Evolutionary conservation across 2,888 invertebrate genomes (phyloP).

Genomic region (Melanchra persicariae): DNA sequence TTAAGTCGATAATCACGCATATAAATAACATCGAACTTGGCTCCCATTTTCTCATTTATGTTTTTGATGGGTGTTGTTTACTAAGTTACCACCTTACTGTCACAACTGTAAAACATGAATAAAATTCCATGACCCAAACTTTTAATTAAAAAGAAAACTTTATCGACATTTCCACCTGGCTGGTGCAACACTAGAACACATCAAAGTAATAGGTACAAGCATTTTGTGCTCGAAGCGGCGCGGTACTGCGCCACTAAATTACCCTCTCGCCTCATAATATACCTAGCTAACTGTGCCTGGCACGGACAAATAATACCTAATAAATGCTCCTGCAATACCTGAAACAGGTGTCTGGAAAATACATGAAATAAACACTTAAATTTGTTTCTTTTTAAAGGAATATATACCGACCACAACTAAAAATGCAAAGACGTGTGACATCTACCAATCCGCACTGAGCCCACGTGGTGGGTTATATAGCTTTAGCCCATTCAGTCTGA

Average conservation of each 20-base stretch:
- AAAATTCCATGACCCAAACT: background rate
- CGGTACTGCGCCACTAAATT: conserved; percentile 62
- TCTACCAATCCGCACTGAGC: no score
- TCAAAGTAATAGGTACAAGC: conserved; percentile 70
- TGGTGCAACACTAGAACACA: conserved; percentile 60
- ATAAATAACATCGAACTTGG: no score
- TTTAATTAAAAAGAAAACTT: background rate
- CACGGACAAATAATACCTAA: conserved; percentile 28
- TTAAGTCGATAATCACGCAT: no score
- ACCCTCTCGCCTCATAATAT: conserved; percentile 55
- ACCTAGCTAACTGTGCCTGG: conserved; percentile 36
- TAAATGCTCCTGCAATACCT: conserved; percentile 4
- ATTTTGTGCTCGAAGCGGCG: conserved; percentile 65
- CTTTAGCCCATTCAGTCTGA: no score
- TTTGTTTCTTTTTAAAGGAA: no score
- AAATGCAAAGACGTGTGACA: no score
- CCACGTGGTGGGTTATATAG: no score
- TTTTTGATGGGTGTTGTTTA: no score
- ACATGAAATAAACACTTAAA: background rate
- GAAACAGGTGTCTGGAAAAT: background rate
- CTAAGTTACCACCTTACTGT: background rate
- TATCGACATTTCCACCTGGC: conserved; percentile 23
- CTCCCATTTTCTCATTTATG: no score
- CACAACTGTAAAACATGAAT: background rate
- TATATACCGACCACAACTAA: no score